Evolutionary conservation across 2,888 invertebrate species (phyloP).

Genomic region (Hipparchia semele): DNA sequence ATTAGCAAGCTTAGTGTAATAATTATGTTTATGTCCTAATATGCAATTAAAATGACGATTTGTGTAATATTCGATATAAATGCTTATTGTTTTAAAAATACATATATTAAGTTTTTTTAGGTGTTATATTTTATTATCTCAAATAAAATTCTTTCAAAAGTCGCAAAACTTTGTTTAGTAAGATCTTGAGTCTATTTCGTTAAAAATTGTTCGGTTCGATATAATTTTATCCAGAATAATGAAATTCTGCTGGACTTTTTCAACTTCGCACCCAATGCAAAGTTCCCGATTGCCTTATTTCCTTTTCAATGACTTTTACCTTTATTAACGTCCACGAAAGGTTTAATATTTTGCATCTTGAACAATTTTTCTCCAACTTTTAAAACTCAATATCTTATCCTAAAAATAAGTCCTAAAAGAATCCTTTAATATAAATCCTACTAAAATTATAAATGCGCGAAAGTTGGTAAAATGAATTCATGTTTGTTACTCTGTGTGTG

Average conservation of each 20-base stretch:
- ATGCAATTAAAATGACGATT: no score
- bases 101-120: no score
- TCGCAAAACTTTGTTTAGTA: not conserved
- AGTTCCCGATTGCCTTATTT: slow-evolving; percentile 28
- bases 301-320: slow-evolving; percentile 17
- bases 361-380: not conserved
- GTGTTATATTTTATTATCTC: not conserved
- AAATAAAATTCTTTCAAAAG: not conserved
- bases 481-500: no score
- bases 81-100: no score
- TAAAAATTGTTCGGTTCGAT: slow-evolving; percentile 14
- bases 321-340: slow-evolving; percentile 13
- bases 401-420: no score
- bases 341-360: slow-evolving; percentile 5
- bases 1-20: no score
- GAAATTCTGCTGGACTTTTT: slow-evolving; percentile 51
- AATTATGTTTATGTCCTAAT: no score
- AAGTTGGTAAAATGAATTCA: no score
- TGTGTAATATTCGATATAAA: no score
- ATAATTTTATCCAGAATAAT: slow-evolving; percentile 38
- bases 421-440: no score
- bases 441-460: no score
- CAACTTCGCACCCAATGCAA: slow-evolving; percentile 48
- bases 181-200: not conserved
- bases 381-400: no score